Evolutionary conservation across 1,140 invertebrate species (phyloP).

Genomic region (Caenorhabditis latens): DNA sequence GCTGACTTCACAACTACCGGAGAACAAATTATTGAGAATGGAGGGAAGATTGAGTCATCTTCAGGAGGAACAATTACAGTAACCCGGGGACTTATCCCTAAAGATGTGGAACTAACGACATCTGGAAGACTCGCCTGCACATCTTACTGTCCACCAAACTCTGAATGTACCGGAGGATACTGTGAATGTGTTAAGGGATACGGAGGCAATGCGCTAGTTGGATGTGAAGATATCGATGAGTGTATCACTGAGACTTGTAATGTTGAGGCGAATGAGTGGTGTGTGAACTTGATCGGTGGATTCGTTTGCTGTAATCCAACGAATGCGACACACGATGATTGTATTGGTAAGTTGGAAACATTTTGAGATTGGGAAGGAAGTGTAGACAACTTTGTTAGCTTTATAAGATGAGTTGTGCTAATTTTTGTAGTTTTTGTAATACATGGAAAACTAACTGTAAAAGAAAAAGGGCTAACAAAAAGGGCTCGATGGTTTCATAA

Average conservation of each 20-base stretch:
- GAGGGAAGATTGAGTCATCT: constrained; percentile 10
- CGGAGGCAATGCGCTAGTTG: constrained; percentile 63
- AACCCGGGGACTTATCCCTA: neutral
- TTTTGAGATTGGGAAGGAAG: neutral
- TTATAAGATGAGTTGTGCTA: too few species aligned
- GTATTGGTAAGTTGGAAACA: constrained; percentile 37
- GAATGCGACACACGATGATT: constrained; percentile 45
- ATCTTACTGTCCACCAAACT: constrained; percentile 67
- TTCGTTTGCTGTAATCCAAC: constrained; percentile 67
- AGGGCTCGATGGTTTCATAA: too few species aligned
- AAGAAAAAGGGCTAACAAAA: too few species aligned
- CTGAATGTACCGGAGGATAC: constrained; percentile 64
- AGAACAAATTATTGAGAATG: constrained; percentile 18
- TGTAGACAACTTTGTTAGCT: too few species aligned
- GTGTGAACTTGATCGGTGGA: constrained; percentile 70
- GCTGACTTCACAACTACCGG: constrained; percentile 43
- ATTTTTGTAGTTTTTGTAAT: too few species aligned
- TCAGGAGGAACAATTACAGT: constrained; percentile 2
- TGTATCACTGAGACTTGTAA: constrained; percentile 62
- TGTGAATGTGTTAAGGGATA: constrained; percentile 68
- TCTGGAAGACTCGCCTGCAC: constrained; percentile 45
- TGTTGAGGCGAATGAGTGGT: constrained; percentile 65
- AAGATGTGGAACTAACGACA: constrained; percentile 25
- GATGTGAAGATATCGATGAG: constrained; percentile 72
- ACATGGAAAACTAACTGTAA: too few species aligned